These are phyloP conservation scores for Ochotona princeps DNA, from an alignment of 2,113 vertebrate genomes.

Conservation along the genomic window DNA sequence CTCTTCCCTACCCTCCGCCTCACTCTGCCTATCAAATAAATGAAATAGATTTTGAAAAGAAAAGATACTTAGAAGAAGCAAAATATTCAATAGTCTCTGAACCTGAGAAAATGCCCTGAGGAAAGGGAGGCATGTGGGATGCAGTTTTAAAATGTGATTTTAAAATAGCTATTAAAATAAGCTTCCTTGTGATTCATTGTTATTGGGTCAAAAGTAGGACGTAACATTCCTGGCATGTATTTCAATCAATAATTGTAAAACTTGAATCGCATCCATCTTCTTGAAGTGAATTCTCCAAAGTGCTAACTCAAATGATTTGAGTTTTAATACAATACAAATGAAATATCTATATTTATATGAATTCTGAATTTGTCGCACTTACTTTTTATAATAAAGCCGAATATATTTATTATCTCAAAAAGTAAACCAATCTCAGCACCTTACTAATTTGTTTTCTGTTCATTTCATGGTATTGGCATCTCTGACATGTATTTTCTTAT, in stretches of 20 bases:
- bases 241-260: neutral
- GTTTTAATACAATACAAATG: neutral
- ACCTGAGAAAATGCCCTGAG: neutral
- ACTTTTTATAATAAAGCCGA: slow-evolving; percentile 2
- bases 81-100: neutral
- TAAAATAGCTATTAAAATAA: neutral
- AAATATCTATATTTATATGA: neutral
- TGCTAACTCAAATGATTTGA: neutral
- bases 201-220: neutral
- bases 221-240: neutral
- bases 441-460: neutral
- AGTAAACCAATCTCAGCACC: neutral
- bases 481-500: slow-evolving; percentile 12
- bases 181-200: neutral
- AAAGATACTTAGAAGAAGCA: neutral
- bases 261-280: neutral
- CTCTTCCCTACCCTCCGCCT: too few relatives aligned
- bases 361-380: neutral
- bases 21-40: too few relatives aligned
- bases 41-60: too few relatives aligned
- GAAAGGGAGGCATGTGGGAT: neutral
- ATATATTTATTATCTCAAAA: neutral
- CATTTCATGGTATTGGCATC: neutral
- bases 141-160: neutral
- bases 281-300: neutral